These are phyloP conservation scores for Pararge aegeria DNA, from an alignment of 1,140 invertebrate genomes.

Conservation along the genomic window DNA sequence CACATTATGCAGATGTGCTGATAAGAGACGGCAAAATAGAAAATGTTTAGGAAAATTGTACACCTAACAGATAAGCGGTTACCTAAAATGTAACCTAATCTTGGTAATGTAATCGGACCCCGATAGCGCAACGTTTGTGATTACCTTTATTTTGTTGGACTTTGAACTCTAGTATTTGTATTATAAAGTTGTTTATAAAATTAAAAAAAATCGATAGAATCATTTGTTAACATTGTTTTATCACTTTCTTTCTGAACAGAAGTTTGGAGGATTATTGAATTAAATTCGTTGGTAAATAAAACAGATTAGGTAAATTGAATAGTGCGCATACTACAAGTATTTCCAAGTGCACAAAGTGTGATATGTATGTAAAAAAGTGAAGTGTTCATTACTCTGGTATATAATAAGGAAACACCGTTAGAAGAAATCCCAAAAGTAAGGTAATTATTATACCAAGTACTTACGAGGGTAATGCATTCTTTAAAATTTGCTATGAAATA, in stretches of 20 bases:
- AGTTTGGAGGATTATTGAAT: neutral
- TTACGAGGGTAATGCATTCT: too few relatives aligned
- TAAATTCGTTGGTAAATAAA: neutral
- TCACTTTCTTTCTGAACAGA: neutral
- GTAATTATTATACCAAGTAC: too few relatives aligned
- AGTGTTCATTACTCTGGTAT: too few relatives aligned
- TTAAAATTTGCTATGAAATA: too few relatives aligned
- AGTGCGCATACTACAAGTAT: too few relatives aligned
- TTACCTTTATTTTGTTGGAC: neutral
- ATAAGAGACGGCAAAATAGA: slow-evolving; percentile 20
- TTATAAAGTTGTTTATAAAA: slow-evolving; percentile 6
- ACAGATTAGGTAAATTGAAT: too few relatives aligned
- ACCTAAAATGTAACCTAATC: slow-evolving; percentile 37
- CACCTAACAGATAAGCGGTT: slow-evolving; percentile 31
- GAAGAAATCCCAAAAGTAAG: too few relatives aligned
- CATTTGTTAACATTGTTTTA: neutral
- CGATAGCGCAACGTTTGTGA: slow-evolving; percentile 11
- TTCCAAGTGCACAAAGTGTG: too few relatives aligned
- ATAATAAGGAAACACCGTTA: too few relatives aligned
- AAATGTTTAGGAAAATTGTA: slow-evolving; percentile 25
- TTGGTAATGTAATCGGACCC: slow-evolving; percentile 27
- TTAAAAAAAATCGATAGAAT: neutral
- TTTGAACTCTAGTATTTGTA: slow-evolving; percentile 1
- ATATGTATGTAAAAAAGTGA: too few relatives aligned
- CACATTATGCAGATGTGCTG: slow-evolving; percentile 21